A percentile compares a stretch with the other conserved stretches of the same genome.
Evolutionary conservation across 2,888 invertebrate genomes (phyloP).

Genomic region (Tolmerus cingulatus): DNA sequence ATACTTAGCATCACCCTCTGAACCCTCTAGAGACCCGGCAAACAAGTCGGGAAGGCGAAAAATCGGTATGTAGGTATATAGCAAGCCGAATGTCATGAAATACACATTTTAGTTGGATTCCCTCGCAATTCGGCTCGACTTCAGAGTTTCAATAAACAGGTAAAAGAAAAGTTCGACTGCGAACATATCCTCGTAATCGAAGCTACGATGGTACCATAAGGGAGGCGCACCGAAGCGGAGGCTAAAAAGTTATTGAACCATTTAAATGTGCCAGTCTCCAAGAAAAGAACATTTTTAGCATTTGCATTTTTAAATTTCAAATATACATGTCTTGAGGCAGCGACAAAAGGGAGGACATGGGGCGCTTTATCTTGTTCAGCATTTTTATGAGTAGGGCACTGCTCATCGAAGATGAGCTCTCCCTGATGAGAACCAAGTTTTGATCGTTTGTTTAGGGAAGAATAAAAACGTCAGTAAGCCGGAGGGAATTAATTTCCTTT

Average conservation of each 20-base stretch:
- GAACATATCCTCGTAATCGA: constrained; percentile 4
- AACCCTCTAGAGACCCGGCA: not conserved
- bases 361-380: not conserved
- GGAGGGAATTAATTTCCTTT: not conserved
- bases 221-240: not conserved
- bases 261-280: not conserved
- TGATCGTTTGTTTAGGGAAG: not conserved
- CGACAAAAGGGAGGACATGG: not conserved
- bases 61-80: not conserved
- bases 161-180: not conserved
- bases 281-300: not conserved
- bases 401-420: not conserved
- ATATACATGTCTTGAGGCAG: not conserved
- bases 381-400: not conserved
- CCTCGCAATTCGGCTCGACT: not conserved
- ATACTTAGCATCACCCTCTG: constrained; percentile 11
- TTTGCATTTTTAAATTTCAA: not conserved
- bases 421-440: not conserved
- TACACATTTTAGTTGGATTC: not conserved
- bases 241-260: not conserved
- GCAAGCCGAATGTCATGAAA: not conserved
- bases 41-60: not conserved
- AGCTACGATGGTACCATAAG: not conserved
- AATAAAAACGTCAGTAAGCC: not conserved
- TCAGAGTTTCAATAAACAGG: constrained; percentile 9